Percentiles rank a stretch among this genome's conserved stretches.
Conservation (phyloP, 2,113 vertebrate species). For the Manacus vitellinus region DNA sequence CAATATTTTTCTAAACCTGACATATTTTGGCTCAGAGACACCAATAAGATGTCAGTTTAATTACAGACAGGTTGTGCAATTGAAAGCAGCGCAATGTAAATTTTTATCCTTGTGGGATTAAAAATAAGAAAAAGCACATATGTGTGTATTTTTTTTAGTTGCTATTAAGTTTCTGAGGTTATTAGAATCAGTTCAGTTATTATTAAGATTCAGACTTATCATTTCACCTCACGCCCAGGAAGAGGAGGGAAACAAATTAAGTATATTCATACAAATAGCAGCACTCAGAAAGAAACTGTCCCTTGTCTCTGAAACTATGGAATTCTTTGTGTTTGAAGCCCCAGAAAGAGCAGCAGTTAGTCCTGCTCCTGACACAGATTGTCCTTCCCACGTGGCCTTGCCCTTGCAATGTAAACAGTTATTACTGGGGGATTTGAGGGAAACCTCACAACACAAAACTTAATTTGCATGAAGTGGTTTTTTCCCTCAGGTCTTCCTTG, state of each 20-base stretch:
- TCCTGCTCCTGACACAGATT: fast-evolving
- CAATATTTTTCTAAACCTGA: neutral
- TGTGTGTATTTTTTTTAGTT: neutral
- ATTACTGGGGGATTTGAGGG: neutral
- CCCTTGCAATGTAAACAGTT: neutral
- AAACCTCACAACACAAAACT: neutral
- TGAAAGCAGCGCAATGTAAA: neutral
- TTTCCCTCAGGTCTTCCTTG: neutral
- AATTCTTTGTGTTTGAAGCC: neutral
- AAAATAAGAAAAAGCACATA: neutral
- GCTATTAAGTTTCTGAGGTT: neutral
- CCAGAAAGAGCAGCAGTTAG: neutral
- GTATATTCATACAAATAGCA: neutral
- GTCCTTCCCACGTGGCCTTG: neutral
- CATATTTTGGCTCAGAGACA: neutral
- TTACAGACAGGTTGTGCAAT: neutral
- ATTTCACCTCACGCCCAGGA: neutral
- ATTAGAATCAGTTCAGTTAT: neutral
- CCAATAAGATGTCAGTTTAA: neutral
- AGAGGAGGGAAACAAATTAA: neutral
- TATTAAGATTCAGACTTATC: neutral
- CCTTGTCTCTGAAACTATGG: fast-evolving
- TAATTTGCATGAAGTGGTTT: neutral
- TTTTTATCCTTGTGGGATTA: neutral
- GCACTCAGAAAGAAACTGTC: neutral